Percentiles rank a stretch among this genome's conserved stretches.
Evolutionary conservation across 2,113 vertebrate species (phyloP).

Genomic region (cattle (Bos taurus)): ARS-UCD2.0 NC_037329.1:33484001-33484500

Average conservation of each 20-base stretch:
- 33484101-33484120: background rate
- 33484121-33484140: background rate
- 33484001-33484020: background rate
- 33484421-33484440: background rate
- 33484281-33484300: background rate
- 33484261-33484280: background rate
- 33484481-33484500: constrained; percentile 45
- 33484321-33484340: background rate
- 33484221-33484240: background rate
- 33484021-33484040: background rate
- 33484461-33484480: constrained; percentile 18
- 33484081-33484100: background rate
- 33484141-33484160: background rate
- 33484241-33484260: background rate
- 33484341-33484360: background rate
- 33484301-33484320: background rate
- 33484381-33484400: background rate
- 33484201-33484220: background rate
- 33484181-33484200: background rate
- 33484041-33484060: background rate
- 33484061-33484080: background rate
- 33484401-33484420: background rate
- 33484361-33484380: background rate
- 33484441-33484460: background rate
- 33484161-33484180: background rate